A percentile compares a stretch with the other conserved stretches of the same genome.
These are phyloP conservation scores for Eulemur albifrons DNA, from an alignment of 2,797 vertebrate species.

Conservation along the genomic window DNA sequence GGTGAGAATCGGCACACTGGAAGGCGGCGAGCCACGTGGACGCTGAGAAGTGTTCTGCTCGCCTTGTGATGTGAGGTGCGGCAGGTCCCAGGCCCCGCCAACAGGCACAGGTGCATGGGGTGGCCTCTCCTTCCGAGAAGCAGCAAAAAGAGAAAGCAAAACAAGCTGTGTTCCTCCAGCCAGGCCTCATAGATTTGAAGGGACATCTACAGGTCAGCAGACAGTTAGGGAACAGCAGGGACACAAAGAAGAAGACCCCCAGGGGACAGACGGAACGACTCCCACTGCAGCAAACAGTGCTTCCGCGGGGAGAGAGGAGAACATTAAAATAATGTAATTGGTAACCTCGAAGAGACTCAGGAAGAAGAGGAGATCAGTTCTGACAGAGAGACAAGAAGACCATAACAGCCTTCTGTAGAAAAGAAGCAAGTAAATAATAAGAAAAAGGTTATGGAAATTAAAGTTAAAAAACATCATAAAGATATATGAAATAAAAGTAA, in stretches of 20 bases:
- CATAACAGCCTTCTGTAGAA: background rate
- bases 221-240: background rate
- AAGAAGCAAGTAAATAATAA: background rate
- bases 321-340: background rate
- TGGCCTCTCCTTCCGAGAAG: background rate
- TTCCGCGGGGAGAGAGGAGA: background rate
- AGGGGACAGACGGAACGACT: background rate
- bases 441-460: background rate
- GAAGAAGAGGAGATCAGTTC: background rate
- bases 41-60: background rate
- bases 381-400: background rate
- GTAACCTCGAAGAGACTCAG: background rate
- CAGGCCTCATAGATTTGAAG: background rate
- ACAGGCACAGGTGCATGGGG: background rate
- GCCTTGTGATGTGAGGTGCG: fast-evolving
- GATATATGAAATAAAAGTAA: background rate
- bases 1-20: too few relatives aligned
- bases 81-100: too few relatives aligned
- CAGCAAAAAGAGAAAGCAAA: background rate
- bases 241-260: background rate
- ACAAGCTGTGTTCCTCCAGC: background rate
- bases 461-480: background rate
- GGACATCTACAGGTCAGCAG: background rate
- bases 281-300: background rate
- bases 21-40: background rate